phyloP scores from a whole-genome alignment of 2,113 vertebrate species.

The Clarias gariepinus region DNA sequence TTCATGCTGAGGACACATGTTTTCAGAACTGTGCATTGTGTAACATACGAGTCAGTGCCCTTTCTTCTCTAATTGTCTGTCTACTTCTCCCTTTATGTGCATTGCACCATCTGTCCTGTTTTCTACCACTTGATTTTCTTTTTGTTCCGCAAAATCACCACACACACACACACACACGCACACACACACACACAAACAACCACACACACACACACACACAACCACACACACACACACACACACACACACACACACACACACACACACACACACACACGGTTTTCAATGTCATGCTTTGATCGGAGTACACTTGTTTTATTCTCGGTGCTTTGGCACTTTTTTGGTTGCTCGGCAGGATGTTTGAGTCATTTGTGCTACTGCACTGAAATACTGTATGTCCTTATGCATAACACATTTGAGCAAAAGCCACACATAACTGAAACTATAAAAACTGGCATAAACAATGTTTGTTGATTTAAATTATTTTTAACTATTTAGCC shows the following conservation, averaged over 20 bases:
- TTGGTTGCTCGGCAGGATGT: too few species aligned
- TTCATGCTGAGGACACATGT: background rate
- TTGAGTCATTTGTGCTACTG: background rate
- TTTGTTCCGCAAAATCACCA: background rate
- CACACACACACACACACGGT: background rate
- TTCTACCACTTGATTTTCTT: background rate
- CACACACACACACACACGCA: background rate
- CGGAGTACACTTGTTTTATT: background rate
- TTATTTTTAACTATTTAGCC: background rate
- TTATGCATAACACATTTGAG: background rate
- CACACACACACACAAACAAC: background rate
- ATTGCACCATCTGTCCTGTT: too few species aligned
- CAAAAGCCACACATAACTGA: background rate
- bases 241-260: too few species aligned
- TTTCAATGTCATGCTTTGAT: background rate
- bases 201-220: background rate
- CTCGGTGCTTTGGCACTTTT: background rate
- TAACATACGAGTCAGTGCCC: background rate
- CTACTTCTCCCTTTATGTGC: background rate
- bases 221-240: too few species aligned
- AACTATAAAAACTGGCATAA: background rate
- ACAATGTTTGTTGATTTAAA: background rate
- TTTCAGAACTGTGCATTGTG: background rate
- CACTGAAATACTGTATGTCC: background rate
- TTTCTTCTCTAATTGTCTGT: background rate